Evolutionary conservation across 2,797 vertebrate genomes (phyloP), one percentile per base, ranked within the genome.

Genomic region (Anguilla pacifica): DNA sequence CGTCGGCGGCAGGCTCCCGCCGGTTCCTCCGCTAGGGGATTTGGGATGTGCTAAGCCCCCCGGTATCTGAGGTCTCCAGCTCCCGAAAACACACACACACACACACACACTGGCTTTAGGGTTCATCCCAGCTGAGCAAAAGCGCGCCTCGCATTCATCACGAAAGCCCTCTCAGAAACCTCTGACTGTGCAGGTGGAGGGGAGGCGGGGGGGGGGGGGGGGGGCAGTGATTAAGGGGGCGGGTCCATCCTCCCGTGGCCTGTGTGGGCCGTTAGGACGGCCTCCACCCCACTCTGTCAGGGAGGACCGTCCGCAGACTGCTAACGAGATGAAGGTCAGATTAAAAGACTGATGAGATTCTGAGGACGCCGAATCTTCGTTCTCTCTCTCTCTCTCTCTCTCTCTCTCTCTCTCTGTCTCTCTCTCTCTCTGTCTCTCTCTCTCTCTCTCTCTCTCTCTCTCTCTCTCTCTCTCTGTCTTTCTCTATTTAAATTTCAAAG

Each of bases 101-200:
- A 39, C 39, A 2, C 39, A 49, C 1, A 39, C 64, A 86, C 87
- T 82, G 35, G 85, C 61, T 61, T 10, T 22, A 59, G 55, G 86
- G 67, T 88, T 90, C 3, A 55, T 55, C 87, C 53, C 84, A 61
- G 61, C 70, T n/a, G 83, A 87, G 81, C 88, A 51, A 85, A 89
- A 88, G 22, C 57, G 35, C 43, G 17, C 70, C 89, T 92, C 87
- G 88, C 88, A 89, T 89, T 86, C 1, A 13, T 85, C 89, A 89
- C 86, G 86, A 85, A 88, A 83, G 86, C 89, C 84, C 91, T 89
- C 86, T 25, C 39, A 39, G 39, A 53, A 46, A 6, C 35, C 31
- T n/a, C 83, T 86, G 86, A 87, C 87, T 90, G 84, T 55, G 53
- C 84, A 82, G 43, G 25, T 64, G 57, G 70, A 74, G 84, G 39